Conservation (phyloP, 2,888 invertebrate species). For the Homarus gammarus region DNA sequence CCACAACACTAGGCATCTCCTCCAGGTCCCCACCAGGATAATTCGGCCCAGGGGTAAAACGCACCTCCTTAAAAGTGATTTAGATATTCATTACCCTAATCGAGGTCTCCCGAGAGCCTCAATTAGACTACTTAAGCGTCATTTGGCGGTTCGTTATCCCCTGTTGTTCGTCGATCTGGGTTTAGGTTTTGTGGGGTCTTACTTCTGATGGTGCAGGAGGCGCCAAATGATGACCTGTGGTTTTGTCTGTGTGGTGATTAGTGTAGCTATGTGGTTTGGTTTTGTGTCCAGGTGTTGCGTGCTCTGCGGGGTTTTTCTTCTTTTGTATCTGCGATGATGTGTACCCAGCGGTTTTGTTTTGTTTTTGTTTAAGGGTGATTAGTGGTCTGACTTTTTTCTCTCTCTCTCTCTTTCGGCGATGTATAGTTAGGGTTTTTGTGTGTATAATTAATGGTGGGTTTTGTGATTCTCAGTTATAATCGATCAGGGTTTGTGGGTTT, state of each 20-base stretch:
- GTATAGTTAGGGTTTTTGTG: too few relatives aligned
- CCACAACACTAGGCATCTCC: not conserved
- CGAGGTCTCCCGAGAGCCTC: not conserved
- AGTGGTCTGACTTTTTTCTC: too few relatives aligned
- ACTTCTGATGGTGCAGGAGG: not conserved
- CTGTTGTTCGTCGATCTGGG: not conserved
- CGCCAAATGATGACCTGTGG: not conserved
- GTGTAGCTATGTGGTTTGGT: not conserved
- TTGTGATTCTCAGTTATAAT: too few relatives aligned
- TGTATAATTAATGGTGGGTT: too few relatives aligned
- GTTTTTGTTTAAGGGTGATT: too few relatives aligned
- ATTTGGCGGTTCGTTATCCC: constrained; percentile 11
- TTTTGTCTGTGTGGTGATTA: not conserved
- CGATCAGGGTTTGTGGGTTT: too few relatives aligned
- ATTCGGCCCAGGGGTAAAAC: too few relatives aligned
- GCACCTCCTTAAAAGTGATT: constrained; percentile 20
- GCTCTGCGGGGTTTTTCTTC: not conserved
- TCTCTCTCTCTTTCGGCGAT: too few relatives aligned
- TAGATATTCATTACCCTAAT: constrained; percentile 6
- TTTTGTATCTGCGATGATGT: too few relatives aligned
- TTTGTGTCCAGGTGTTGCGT: not conserved
- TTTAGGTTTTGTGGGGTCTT: too few relatives aligned
- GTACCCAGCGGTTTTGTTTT: too few relatives aligned
- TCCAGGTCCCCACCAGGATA: not conserved
- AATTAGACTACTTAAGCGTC: constrained; percentile 15